Base-by-base conservation (phyloP, 2,888 invertebrate species). In the Caenorhabditis auriculariae region DNA sequence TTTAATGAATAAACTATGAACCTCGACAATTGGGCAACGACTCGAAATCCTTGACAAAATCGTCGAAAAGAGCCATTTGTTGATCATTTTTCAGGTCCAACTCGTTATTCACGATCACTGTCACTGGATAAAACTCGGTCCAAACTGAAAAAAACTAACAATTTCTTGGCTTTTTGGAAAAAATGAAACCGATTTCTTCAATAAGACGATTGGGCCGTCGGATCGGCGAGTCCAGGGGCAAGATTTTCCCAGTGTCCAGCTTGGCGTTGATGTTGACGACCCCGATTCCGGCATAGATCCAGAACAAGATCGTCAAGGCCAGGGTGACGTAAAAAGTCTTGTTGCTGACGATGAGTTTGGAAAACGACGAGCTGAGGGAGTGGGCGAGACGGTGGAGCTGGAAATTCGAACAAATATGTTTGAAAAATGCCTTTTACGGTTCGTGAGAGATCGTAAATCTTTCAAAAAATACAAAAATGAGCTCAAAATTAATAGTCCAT, bases 61-160 rank as follows among this genome's bases (percentile, higher is more conserved):
- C 24, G 15, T 71, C 60, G 37, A 80, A 62, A 2, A 51, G 29
- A 3, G 45, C 15, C 17, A 72, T 23, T 32, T 72, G 62, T 1
- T n/a, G 5, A 2, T 38, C 43, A 42, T 66, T 51, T 4, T 61
- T 45, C 6, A 78, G 66, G 50, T 80, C 72, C 23, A 78, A 49
- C 3, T 75, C 75, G 26, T 65, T 69, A 54, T 80, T 76, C 28
- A 80, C 69, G 23, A 80, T 53, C 2, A 80, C 66, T 15, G 76
- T 75, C 6, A 80, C 73, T 19, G 80, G 80, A 47, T 80, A 81
- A 68, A 78, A 79, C 61, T 78, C 77, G 23, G 66, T 67, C 77
- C 77, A 78, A n/a, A 72, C 73, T 52, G 50, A 46, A 60, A 52
- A 35, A 42, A 24, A 52, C 9, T 42, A 7, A 44, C 19, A n/a